Evolutionary conservation across 2,888 invertebrate species (phyloP).

Genomic region (Neuroscelio doddi): DNA sequence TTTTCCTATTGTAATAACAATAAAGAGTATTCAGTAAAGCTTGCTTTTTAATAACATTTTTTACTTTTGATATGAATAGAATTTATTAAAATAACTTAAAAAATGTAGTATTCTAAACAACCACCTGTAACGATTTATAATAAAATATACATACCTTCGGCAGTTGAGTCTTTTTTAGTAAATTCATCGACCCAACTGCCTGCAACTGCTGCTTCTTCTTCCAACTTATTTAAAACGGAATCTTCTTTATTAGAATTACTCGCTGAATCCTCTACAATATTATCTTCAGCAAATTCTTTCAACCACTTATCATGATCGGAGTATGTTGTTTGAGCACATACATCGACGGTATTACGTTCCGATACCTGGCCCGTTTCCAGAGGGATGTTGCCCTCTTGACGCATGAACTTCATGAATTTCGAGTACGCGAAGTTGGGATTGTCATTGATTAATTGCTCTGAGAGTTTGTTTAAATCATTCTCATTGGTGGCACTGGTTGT

Average conservation of each 20-base stretch:
- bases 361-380: slow-evolving; percentile 72
- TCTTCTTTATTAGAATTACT: slow-evolving; percentile 64
- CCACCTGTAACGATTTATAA: too few relatives aligned
- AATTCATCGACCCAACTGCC: slow-evolving; percentile 68
- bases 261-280: slow-evolving; percentile 60
- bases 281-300: slow-evolving; percentile 29
- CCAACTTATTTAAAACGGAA: slow-evolving; percentile 48
- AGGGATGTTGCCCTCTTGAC: slow-evolving; percentile 80
- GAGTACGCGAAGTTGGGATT: slow-evolving; percentile 83
- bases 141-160: slow-evolving; percentile 51
- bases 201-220: slow-evolving; percentile 59
- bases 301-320: slow-evolving; percentile 54
- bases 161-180: slow-evolving; percentile 52
- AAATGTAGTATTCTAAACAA: too few relatives aligned
- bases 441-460: slow-evolving; percentile 76
- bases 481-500: slow-evolving; percentile 52
- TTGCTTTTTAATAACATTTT: too few relatives aligned
- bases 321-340: slow-evolving; percentile 72
- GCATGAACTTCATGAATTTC: slow-evolving; percentile 90
- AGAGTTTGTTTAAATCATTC: slow-evolving; percentile 73
- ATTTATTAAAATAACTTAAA: too few relatives aligned
- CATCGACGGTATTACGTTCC: slow-evolving; percentile 70
- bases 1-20: too few relatives aligned
- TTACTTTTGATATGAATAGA: too few relatives aligned
- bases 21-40: too few relatives aligned